phyloP scores from a whole-genome alignment of 2,113 vertebrate genomes.

The Chlorodrepanis virens region DNA sequence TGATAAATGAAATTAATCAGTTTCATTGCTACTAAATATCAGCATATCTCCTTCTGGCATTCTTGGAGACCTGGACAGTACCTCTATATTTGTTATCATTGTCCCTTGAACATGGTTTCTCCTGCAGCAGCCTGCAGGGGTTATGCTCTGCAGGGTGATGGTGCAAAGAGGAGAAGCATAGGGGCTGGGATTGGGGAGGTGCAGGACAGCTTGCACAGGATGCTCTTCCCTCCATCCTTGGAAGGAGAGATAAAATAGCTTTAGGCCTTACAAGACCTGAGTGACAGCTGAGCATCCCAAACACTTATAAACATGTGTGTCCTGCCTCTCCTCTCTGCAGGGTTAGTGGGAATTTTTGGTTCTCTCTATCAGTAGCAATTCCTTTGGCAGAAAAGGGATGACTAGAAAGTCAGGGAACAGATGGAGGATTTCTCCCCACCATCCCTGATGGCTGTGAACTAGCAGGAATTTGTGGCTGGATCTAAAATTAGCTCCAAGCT shows the following conservation, averaged over 20 bases:
- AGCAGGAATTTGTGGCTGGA: background rate
- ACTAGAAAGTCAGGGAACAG: background rate
- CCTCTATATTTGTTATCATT: background rate
- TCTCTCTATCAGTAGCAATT: background rate
- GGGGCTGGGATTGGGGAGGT: too few species aligned
- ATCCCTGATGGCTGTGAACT: background rate
- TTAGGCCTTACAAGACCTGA: background rate
- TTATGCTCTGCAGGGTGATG: fast-evolving
- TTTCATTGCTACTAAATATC: background rate
- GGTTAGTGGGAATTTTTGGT: background rate
- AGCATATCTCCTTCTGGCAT: background rate
- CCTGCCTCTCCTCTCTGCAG: background rate
- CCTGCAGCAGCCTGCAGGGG: background rate
- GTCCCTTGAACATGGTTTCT: background rate
- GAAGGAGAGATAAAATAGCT: background rate
- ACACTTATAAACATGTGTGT: background rate
- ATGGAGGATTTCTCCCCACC: background rate
- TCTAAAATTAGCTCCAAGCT: background rate
- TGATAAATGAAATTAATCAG: background rate
- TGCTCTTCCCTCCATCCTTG: background rate
- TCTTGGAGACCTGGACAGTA: background rate
- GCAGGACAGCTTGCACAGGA: background rate
- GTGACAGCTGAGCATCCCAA: background rate
- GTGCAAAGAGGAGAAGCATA: background rate
- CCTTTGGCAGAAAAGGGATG: background rate